phyloP scores from a whole-genome alignment of 2,797 vertebrate species.

The Cossypha niveicapilla region DNA sequence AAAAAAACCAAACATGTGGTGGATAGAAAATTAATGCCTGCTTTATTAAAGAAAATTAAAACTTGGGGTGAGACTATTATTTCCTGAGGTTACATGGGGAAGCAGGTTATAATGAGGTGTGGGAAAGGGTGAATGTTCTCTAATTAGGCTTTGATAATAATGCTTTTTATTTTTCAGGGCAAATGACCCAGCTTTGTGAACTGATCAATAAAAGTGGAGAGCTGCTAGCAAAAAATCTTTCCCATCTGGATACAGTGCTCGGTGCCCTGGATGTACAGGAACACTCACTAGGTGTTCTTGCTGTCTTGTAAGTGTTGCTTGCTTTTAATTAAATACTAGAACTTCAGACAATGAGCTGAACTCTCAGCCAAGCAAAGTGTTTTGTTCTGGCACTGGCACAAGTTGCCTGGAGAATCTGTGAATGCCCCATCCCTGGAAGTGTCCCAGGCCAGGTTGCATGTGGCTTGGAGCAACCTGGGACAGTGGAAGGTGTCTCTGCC shows the following conservation, averaged over 20 bases:
- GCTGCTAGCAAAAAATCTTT: slow-evolving; percentile 96
- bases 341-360: background rate
- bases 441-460: accelerated
- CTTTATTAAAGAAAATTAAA: background rate
- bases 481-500: background rate
- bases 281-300: slow-evolving; percentile 94
- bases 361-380: background rate
- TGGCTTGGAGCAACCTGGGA: background rate
- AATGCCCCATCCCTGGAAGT: background rate
- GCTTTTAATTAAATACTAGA: background rate
- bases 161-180: slow-evolving; percentile 80
- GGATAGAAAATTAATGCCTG: background rate
- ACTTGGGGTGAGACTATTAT: background rate
- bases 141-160: background rate
- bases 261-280: slow-evolving; percentile 98
- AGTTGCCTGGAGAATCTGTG: accelerated
- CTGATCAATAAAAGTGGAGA: slow-evolving; percentile 99
- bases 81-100: background rate
- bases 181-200: slow-evolving; percentile 99
- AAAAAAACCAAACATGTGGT: background rate
- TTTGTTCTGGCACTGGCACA: background rate
- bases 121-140: background rate
- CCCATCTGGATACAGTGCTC: slow-evolving; percentile 97
- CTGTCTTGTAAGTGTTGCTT: slow-evolving; percentile 89
- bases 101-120: background rate